Evolutionary conservation across 1,140 invertebrate genomes (phyloP), one percentile per base, ranked within the genome.

Genomic region (Riptortus pedestris): DNA sequence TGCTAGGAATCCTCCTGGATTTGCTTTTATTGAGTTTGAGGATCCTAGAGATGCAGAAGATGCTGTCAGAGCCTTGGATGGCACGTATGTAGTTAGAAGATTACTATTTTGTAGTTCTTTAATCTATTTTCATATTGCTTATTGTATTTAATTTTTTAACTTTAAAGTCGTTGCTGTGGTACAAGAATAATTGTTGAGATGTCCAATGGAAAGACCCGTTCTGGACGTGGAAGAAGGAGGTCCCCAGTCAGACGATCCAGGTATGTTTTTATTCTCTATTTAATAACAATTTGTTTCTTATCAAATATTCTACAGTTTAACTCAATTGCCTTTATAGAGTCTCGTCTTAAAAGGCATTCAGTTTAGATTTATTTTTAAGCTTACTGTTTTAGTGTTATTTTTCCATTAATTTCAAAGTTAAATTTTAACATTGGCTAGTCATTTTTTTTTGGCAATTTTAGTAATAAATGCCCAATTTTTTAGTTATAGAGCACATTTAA

Each of bases 21-120:
- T 98, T 79, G 95, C 94, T 11, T 98, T 98, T 79, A 89, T 99
- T 20, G 96, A 99, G 78, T 99, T 93, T 79, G 96, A 98, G 78
- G 96, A 98, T 75, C 84, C 90, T 5, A 81, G 95, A 67, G 96
- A 99, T 79, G 96, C 96, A 16, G 93, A 97, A 76, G 96, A 99
- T 79, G 91, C 95, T 60, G 92, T 95, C n/a, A 79, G 90, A 71
- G 92, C 86, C 55, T 77, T 98, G 64, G 94, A 98, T 80, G 95
- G 95, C 80, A 90, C 88, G 86, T 92, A 79, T 84, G 88, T 81
- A 55, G 2, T 16, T 22, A 18, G 4, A 43, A 65, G 22, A 28
- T 55, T 16, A 26, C 5, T 57, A 3, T 18, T 20, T 31, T 58
- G n/a, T 20, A 16, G 12, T 52, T 26, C 29, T 38, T 2, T 20